Evolutionary conservation across 2,888 invertebrate genomes (phyloP).

Genomic region (Zygogramma bicolorata): DNA sequence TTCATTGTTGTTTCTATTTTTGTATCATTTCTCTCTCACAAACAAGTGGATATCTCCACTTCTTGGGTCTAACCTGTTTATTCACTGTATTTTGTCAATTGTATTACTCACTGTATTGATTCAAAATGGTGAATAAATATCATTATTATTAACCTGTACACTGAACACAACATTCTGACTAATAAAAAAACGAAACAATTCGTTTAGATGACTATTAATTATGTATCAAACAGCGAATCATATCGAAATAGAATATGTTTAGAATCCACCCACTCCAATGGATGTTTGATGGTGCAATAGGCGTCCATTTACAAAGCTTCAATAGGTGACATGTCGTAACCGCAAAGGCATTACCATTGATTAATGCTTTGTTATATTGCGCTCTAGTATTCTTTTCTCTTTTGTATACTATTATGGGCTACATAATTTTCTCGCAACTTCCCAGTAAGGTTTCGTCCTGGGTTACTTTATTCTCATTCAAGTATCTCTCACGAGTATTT

Average conservation of each 20-base stretch:
- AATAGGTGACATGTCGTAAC: conserved; percentile 29
- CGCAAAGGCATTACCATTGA: conserved; percentile 23
- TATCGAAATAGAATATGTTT: neutral
- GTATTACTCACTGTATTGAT: too few species aligned
- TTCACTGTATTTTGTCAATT: too few species aligned
- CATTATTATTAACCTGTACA: too few species aligned
- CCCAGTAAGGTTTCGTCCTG: neutral
- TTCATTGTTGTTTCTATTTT: too few species aligned
- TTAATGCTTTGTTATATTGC: conserved; percentile 25
- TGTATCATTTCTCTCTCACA: too few species aligned
- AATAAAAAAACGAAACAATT: too few species aligned
- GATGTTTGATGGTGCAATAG: neutral
- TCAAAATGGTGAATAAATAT: too few species aligned
- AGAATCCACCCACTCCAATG: neutral
- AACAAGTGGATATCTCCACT: too few species aligned
- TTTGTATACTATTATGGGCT: neutral
- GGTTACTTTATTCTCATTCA: too few species aligned
- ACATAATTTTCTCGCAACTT: conserved; percentile 15
- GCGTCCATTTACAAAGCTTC: neutral
- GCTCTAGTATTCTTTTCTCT: conserved; percentile 16
- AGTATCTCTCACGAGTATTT: too few species aligned
- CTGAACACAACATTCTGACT: too few species aligned
- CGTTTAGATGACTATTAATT: neutral
- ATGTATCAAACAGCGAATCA: neutral
- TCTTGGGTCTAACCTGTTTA: too few species aligned